phyloP scores from a whole-genome alignment of 2,888 invertebrate species.

The Clitarchus hookeri region DNA sequence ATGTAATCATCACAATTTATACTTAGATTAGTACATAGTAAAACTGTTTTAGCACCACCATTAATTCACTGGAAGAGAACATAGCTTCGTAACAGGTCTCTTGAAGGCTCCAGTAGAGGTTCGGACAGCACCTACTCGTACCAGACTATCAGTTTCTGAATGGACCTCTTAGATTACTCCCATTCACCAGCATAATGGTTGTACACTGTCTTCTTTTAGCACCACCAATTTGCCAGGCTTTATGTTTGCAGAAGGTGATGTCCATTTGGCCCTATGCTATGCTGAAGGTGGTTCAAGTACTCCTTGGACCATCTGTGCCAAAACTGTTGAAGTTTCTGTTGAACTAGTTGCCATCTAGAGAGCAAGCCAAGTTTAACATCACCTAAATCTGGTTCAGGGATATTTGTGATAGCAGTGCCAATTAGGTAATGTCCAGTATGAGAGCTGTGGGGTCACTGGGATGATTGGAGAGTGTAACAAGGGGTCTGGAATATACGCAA shows the following conservation, averaged over 20 bases:
- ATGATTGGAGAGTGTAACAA: slow-evolving; percentile 45
- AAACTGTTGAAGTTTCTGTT: slow-evolving; percentile 39
- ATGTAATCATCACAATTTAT: too few relatives aligned
- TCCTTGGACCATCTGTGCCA: slow-evolving; percentile 44
- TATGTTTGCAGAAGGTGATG: not conserved
- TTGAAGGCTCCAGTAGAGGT: not conserved
- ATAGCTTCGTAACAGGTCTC: not conserved
- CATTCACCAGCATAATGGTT: slow-evolving; percentile 22
- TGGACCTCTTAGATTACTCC: slow-evolving; percentile 20
- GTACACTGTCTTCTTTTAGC: slow-evolving; percentile 25
- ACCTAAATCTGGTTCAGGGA: slow-evolving; percentile 42
- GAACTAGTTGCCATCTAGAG: slow-evolving; percentile 39
- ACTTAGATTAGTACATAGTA: too few relatives aligned
- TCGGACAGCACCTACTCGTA: slow-evolving; percentile 20
- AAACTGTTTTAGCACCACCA: too few relatives aligned
- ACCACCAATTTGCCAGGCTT: not conserved
- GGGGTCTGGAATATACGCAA: slow-evolving; percentile 49
- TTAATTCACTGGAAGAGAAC: not conserved
- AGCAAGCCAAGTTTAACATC: slow-evolving; percentile 33
- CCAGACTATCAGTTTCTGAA: slow-evolving; percentile 2
- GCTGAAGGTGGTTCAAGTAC: slow-evolving; percentile 43
- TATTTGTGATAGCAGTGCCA: slow-evolving; percentile 42
- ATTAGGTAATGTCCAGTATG: slow-evolving; percentile 40
- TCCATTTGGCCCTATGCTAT: slow-evolving; percentile 36
- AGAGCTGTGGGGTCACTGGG: slow-evolving; percentile 45